Base-by-base conservation (phyloP, 2,797 vertebrate genomes). In the Propithecus perrieri region DNA sequence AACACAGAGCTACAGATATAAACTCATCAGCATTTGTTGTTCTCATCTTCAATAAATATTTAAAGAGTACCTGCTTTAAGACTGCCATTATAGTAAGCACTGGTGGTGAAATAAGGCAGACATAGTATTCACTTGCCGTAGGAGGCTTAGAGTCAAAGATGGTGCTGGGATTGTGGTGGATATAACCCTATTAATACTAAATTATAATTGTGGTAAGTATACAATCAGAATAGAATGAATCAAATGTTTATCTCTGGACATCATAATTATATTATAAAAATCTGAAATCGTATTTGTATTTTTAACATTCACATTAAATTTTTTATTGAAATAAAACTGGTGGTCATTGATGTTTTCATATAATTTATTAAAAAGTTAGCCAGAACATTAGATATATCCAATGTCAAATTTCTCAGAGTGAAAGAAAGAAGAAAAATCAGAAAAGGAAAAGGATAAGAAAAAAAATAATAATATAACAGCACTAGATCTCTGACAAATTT, bases 41-140 rank as follows among this genome's bases (percentile, higher is more conserved):
- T 96, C 79, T 67, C 4, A 79, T 12, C 63, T 89, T 91, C 38
- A 91, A 69, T 80, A 95, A 91, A 71, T 76, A 95, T 91, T 80
- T 91, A 76, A 81, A 85, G 24, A 76, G 18, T 30, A 65, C 3
- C 67, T 75, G 35, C 61, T 81, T 59, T 85, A 74, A 80, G 15
- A 18, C 30, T 86, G n/a, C 33, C 43, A 92, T 59, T 92, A 18
- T 30, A 81, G 9, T 50, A 69, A 72, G 28, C 4, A 17, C 63
- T 41, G 9, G 41, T 63, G 76, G 28, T 55, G 84, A 80, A 92
- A 84, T 30, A 87, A 74, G 41, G 78, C 22, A 43, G 28, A 50
- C 7, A 3, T 35, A 83, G 30, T 43, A 12, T 79, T 79, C 55
- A 41, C 57, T 28, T 87, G 33, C n/a, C 20, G 87, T 65, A n/a